Conservation (phyloP, 2,888 invertebrate genomes). For the Drosophila pseudotalamancana region DNA sequence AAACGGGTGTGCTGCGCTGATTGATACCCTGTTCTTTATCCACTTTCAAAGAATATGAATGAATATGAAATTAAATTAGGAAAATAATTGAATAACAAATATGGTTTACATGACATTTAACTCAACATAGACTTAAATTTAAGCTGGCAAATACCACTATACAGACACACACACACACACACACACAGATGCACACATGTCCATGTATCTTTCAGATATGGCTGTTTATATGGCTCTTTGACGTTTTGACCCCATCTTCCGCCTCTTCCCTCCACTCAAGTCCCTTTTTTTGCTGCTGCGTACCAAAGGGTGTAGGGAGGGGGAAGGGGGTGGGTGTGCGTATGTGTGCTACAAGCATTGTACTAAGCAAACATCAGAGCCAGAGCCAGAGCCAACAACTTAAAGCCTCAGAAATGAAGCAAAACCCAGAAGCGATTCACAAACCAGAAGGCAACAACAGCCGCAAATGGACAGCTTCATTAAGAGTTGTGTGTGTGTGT, state of each 20-base stretch:
- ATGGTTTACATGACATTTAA: not conserved
- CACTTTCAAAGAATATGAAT: not conserved
- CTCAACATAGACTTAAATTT: not conserved
- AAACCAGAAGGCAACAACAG: conserved; percentile 34
- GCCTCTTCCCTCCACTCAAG: no score
- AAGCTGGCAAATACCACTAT: not conserved
- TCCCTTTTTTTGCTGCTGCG: not conserved
- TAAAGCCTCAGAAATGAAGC: conserved; percentile 46
- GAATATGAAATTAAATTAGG: not conserved
- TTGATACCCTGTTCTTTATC: no score
- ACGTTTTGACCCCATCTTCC: conserved; percentile 26
- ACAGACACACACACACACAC: not conserved
- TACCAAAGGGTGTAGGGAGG: no score
- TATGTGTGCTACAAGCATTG: conserved; percentile 44
- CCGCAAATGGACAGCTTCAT: conserved; percentile 66
- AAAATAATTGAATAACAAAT: not conserved
- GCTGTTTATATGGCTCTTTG: conserved; percentile 32
- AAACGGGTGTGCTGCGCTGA: no score
- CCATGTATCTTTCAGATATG: conserved; percentile 9
- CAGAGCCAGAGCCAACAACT: conserved; percentile 29
- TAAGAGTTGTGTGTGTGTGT: conserved; percentile 30
- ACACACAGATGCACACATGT: not conserved
- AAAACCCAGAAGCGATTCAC: conserved; percentile 11
- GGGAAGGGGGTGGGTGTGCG: no score
- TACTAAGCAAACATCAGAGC: conserved; percentile 33